Evolutionary conservation across 2,888 invertebrate species (phyloP).

Genomic region (Chloromyia formosa): DNA sequence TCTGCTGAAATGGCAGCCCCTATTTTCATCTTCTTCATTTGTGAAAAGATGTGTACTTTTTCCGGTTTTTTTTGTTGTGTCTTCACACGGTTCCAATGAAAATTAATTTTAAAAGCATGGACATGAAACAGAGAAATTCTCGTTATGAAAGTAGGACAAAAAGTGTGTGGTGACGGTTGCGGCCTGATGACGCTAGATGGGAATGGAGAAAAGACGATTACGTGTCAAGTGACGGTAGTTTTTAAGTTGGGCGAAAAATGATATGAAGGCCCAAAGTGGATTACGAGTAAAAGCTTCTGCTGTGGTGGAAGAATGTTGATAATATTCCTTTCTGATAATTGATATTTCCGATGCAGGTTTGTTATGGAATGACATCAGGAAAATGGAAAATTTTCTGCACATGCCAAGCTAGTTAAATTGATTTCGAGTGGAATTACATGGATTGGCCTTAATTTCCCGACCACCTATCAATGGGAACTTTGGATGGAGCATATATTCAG

Average conservation of each 20-base stretch:
- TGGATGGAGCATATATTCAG: too few species aligned
- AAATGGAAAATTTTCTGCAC: too few species aligned
- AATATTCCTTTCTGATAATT: too few species aligned
- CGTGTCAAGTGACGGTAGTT: conserved; percentile 3
- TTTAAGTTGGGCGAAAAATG: neutral
- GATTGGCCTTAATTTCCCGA: too few species aligned
- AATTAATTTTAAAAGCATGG: conserved; percentile 38
- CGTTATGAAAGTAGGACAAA: conserved; percentile 1
- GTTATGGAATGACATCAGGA: too few species aligned
- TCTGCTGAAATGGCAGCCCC: too few species aligned
- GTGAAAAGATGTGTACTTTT: conserved; percentile 14
- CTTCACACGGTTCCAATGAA: conserved; percentile 18
- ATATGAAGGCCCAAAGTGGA: neutral
- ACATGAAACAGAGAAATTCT: neutral
- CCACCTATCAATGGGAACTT: too few species aligned
- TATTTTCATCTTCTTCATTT: conserved; percentile 13
- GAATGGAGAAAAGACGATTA: neutral
- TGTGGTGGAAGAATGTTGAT: neutral
- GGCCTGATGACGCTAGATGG: neutral
- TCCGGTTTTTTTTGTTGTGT: conserved; percentile 1
- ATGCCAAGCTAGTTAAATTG: too few species aligned
- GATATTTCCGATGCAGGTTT: too few species aligned
- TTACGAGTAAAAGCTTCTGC: neutral
- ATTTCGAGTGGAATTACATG: too few species aligned
- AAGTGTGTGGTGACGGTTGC: neutral